A percentile compares a stretch with the other conserved stretches of the same genome.
Evolutionary conservation across 2,113 vertebrate species (phyloP).

Genomic region (Grantiella picta): DNA sequence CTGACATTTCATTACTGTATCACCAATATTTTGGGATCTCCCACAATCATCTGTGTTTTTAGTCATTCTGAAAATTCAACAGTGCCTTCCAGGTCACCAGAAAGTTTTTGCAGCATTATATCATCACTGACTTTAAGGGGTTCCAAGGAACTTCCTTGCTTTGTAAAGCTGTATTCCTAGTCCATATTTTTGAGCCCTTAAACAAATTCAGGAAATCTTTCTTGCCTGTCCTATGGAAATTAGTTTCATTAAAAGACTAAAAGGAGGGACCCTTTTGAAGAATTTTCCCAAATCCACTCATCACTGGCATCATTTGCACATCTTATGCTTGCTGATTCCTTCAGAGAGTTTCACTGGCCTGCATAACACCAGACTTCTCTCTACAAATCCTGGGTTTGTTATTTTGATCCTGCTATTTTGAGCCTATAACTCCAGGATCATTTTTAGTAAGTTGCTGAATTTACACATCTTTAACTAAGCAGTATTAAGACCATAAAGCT

Average conservation of each 20-base stretch:
- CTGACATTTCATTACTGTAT: background rate
- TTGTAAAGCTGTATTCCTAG: background rate
- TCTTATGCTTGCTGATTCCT: background rate
- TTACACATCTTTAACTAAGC: background rate
- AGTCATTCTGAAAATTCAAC: background rate
- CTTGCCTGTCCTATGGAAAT: background rate
- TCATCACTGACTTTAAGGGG: background rate
- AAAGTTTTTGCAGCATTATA: background rate
- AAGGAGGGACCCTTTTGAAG: background rate
- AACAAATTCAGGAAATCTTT: background rate
- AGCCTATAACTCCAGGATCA: background rate
- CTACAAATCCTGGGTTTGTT: fast-evolving
- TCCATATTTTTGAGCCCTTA: background rate
- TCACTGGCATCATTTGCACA: background rate
- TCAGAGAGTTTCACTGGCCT: background rate
- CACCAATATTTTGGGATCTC: background rate
- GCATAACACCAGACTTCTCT: background rate
- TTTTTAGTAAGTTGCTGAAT: background rate
- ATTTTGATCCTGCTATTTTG: background rate
- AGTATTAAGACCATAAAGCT: background rate
- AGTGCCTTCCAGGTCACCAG: background rate
- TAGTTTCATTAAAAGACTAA: background rate
- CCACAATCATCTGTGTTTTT: background rate
- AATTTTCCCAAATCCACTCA: background rate
- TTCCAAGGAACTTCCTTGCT: background rate